Evolutionary conservation across 2,797 vertebrate species (phyloP), one percentile per base, ranked within the genome.

Genomic region (Pangasius djambal): DNA sequence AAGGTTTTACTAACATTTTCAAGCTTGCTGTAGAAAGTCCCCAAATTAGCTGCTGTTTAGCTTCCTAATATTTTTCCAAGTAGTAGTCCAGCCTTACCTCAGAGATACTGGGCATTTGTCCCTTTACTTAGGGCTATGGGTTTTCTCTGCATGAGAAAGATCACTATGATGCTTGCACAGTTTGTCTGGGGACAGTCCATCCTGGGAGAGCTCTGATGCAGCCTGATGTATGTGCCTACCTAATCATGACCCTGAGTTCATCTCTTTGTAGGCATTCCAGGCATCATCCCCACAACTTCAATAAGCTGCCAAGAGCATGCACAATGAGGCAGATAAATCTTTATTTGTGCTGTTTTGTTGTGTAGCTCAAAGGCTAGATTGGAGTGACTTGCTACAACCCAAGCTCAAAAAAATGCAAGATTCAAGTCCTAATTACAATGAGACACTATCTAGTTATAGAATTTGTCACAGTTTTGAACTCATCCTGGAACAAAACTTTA

Each of bases 401-500:
- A 77, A 44, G 3, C 22, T 48, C 12, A 77, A n/a, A 15, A 0
- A 74, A 70, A 44, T 3, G 6, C 74, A 75, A 28, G 1, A 75
- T 50, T 75, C 3, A 10, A 75, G 40, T 48, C 40, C 3, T 75
- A 50, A 75, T 75, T 75, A 48, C 25, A n/a, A 4, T 25, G 22
- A 75, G 74, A 48, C 44, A 75, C 37, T 18, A 28, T 81, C n/a
- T 81, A 31, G n/a, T 59, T 37, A 34, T 7, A 59, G 18, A 81
- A 37, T 81, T 37, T 81, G 31, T 57, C 44, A 77, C 22, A 48
- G 40, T 77, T 57, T 78, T 79, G 2, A 79, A 1, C 6, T 52
- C 77, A 55, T 79, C 50, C 79, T 48, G 57, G 22, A 65, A 16
- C 40, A 84, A 67, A 84, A n/a, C 12, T 31, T 67, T 83, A 83